Conservation (phyloP, 2,797 vertebrate genomes). For the Jordanella pulchra region DNA sequence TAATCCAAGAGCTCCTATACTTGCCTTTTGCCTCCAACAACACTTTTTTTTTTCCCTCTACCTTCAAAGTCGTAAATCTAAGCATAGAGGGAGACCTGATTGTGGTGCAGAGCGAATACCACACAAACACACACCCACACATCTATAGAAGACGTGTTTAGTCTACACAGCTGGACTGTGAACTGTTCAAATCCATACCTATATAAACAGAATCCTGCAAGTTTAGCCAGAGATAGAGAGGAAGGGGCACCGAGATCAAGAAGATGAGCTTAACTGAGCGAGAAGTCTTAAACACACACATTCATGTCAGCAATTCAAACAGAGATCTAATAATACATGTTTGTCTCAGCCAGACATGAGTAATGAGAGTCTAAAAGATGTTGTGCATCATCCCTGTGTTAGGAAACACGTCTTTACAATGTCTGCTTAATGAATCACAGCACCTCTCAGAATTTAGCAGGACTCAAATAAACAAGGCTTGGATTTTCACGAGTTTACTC, state of each 20-base stretch:
- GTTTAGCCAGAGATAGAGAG: conserved; percentile 38
- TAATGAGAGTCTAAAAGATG: conserved; percentile 44
- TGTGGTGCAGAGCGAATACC: conserved; percentile 22
- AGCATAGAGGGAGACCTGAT: conserved; percentile 17
- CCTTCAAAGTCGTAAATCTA: conserved; percentile 49
- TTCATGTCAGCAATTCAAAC: conserved; percentile 20
- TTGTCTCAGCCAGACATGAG: conserved; percentile 46
- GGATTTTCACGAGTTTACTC: conserved; percentile 43
- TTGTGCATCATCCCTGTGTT: conserved; percentile 12
- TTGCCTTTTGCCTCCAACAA: conserved; percentile 29
- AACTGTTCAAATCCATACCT: conserved; percentile 56
- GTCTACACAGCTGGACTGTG: conserved; percentile 75
- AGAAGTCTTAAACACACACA: neutral
- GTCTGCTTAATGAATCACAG: conserved; percentile 64
- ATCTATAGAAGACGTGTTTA: conserved; percentile 69
- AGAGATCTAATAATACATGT: conserved; percentile 42
- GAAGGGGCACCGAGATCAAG: conserved; percentile 45
- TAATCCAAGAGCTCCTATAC: conserved; percentile 18
- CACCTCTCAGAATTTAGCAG: conserved; percentile 54
- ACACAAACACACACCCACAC: conserved; percentile 35
- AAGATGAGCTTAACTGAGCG: conserved; percentile 11
- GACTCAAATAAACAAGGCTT: conserved; percentile 33
- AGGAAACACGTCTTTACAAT: conserved; percentile 24
- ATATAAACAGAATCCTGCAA: conserved; percentile 61
- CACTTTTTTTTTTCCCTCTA: neutral